Base-by-base conservation (phyloP, 2,797 vertebrate genomes). In the Cirrhinus molitorella region DNA sequence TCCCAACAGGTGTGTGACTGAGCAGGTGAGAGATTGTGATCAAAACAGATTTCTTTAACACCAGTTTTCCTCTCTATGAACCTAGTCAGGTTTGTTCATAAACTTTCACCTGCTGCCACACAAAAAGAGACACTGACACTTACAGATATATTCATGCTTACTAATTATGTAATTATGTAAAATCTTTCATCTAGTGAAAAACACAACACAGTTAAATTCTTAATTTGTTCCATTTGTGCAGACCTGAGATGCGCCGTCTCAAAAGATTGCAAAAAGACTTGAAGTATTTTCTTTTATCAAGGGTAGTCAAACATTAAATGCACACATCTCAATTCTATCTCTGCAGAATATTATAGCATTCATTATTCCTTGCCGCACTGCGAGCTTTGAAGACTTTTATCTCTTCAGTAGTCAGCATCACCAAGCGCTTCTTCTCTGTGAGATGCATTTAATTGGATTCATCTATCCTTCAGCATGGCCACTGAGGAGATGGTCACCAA, bases 371-470 rank as follows among this genome's bases (percentile, higher is more conserved):
- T 34, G n/a, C 23, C 8, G 14, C 12, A 2, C 6, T 16, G 10
- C 34, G 34, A 81, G 63, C 25, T 71, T 59, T 3, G 70, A 83
- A 86, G 45, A 80, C 40, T 45, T 83, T 79, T 31, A 80, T 83
- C 71, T 83, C 79, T 85, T 73, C n/a, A 74, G 59, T 28, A 53
- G 70, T 53, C 43, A 55, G 77, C 80, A 86, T 63, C 74, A 75
- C 47, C 59, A 75, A 70, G 66, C 34, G 31, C 51, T 83, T 68
- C 78, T 73, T 25, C 55, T 25, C 53, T 76, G 78, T 63, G 72
- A 71, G 85, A 80, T 49, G 63, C 82, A 83, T 84, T 74, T 88
- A 88, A 88, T 86, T 87, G 88, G 86, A 87, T 81, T 80, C 45
- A 88, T 89, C 79, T 68, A 83, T 84, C 85, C 83, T 86, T 83